Evolutionary conservation across 2,797 vertebrate species (phyloP).

Genomic region (Peromyscus nudipes): DNA sequence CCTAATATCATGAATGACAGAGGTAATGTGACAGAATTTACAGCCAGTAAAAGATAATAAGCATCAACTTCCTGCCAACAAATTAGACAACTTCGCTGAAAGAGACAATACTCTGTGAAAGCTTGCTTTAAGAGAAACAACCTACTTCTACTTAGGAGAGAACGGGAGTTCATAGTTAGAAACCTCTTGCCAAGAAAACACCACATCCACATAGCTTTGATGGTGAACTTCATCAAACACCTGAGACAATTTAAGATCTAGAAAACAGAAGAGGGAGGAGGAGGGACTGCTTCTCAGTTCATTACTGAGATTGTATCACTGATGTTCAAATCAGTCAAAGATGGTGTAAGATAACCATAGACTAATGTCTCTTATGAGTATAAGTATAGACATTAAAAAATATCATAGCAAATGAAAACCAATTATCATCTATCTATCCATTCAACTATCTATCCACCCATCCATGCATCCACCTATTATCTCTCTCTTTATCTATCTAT

Average conservation of each 20-base stretch:
- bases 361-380: not conserved
- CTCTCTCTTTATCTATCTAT: not conserved
- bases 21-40: not conserved
- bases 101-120: conserved; percentile 3
- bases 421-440: not conserved
- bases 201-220: not conserved
- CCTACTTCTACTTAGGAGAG: not conserved
- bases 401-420: not conserved
- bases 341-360: not conserved
- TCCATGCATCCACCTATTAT: no score
- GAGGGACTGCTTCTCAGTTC: not conserved
- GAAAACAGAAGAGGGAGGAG: not conserved
- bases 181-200: conserved; percentile 7
- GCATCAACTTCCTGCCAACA: not conserved
- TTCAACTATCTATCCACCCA: not conserved
- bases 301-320: not conserved
- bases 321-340: not conserved
- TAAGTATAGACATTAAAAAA: not conserved
- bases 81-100: not conserved
- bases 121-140: not conserved
- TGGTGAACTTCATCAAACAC: not conserved
- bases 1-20: not conserved
- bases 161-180: not conserved
- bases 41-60: not conserved
- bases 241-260: not conserved